Conservation (phyloP, 2,888 invertebrate species). For the Luperina nickerlii region DNA sequence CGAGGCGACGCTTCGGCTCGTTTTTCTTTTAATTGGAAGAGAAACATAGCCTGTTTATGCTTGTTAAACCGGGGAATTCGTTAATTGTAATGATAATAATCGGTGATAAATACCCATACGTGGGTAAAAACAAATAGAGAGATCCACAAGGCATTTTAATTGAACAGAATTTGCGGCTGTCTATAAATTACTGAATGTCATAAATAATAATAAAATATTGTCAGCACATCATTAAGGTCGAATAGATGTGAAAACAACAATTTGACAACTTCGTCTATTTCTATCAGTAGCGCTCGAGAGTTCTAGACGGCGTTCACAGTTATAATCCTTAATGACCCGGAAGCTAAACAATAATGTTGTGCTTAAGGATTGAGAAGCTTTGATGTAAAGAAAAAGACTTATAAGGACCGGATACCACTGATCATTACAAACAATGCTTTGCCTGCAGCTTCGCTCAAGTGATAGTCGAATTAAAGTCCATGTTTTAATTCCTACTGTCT, state of each 20-base stretch:
- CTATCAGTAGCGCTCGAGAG: slow-evolving; percentile 19
- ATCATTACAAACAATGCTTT: slow-evolving; percentile 56
- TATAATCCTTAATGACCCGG: slow-evolving; percentile 61
- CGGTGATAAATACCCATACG: slow-evolving; percentile 56
- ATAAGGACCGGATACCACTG: slow-evolving; percentile 48
- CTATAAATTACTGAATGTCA: slow-evolving; percentile 11
- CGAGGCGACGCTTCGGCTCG: slow-evolving; percentile 65
- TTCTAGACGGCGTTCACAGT: slow-evolving; percentile 48
- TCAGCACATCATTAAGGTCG: slow-evolving; percentile 53
- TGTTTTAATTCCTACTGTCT: slow-evolving; percentile 28
- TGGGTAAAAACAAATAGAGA: slow-evolving; percentile 51
- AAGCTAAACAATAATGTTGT: slow-evolving; percentile 54
- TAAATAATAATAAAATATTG: slow-evolving; percentile 44
- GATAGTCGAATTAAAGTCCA: slow-evolving; percentile 46
- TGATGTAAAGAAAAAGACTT: slow-evolving; percentile 49
- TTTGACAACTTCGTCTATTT: slow-evolving; percentile 32
- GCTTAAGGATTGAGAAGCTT: slow-evolving; percentile 49
- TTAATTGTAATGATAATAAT: slow-evolving; percentile 67
- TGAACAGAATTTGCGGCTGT: slow-evolving; percentile 1
- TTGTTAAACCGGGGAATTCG: slow-evolving; percentile 58
- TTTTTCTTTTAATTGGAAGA: slow-evolving; percentile 68
- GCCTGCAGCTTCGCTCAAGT: slow-evolving; percentile 36
- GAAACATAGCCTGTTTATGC: slow-evolving; percentile 61
- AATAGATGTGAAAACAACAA: slow-evolving; percentile 54
- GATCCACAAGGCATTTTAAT: slow-evolving; percentile 36